Evolutionary conservation across 2,888 invertebrate genomes (phyloP).

Genomic region (Nephrocerus scutellatus): DNA sequence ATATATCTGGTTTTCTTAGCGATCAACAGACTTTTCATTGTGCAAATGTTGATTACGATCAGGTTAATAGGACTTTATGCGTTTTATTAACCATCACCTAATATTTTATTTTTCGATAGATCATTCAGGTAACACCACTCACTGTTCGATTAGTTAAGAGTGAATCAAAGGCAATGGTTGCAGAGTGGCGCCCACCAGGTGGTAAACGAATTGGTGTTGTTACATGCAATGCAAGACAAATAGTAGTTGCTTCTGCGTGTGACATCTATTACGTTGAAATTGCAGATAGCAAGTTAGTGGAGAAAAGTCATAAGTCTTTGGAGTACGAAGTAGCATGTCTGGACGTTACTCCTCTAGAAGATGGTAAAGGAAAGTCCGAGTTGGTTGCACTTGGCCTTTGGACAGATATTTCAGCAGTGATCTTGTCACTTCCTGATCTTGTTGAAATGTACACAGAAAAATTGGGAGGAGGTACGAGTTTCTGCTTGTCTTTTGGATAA

Average conservation of each 20-base stretch:
- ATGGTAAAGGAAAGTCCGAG: slow-evolving; percentile 56
- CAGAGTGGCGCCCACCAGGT: slow-evolving; percentile 66
- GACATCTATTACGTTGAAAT: slow-evolving; percentile 78
- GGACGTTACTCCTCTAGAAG: slow-evolving; percentile 77
- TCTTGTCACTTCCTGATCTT: slow-evolving; percentile 74
- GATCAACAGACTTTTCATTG: slow-evolving; percentile 93
- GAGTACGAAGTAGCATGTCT: slow-evolving; percentile 95
- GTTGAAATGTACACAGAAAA: slow-evolving; percentile 78
- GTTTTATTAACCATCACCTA: background rate
- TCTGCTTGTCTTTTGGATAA: background rate
- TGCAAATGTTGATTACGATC: slow-evolving; percentile 78
- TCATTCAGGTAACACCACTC: slow-evolving; percentile 63
- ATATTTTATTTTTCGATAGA: slow-evolving; percentile 36
- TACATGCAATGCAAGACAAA: slow-evolving; percentile 68
- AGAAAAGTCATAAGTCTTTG: slow-evolving; percentile 64
- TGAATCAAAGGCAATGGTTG: slow-evolving; percentile 57
- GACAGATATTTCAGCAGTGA: slow-evolving; percentile 92
- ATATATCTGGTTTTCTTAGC: slow-evolving; percentile 82
- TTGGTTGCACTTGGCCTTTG: slow-evolving; percentile 90
- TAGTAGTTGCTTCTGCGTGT: slow-evolving; percentile 80
- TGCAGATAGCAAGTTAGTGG: slow-evolving; percentile 55
- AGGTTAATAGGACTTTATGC: slow-evolving; percentile 50
- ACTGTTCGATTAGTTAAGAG: slow-evolving; percentile 67
- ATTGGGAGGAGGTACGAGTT: slow-evolving; percentile 66
- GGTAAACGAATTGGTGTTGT: slow-evolving; percentile 81